Conservation (phyloP, 2,113 vertebrate genomes). For the Marcusenius ussheri region DNA sequence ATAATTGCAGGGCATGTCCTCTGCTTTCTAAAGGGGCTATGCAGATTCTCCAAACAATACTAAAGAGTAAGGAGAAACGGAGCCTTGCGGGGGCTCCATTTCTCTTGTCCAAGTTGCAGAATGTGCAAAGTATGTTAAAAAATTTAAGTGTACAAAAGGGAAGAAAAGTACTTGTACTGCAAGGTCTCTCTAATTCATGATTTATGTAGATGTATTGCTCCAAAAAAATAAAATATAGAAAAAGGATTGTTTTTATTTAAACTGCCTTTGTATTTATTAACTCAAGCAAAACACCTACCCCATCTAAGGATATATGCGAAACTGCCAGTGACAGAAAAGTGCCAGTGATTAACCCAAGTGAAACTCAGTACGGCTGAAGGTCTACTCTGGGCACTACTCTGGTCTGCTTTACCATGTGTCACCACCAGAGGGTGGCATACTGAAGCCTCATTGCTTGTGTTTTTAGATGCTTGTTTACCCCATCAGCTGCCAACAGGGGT, state of each 20-base stretch:
- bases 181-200: slow-evolving; percentile 51
- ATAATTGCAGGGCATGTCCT: slow-evolving; percentile 13
- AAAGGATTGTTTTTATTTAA: slow-evolving; percentile 39
- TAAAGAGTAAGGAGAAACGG: slow-evolving; percentile 24
- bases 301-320: not conserved
- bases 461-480: not conserved
- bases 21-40: slow-evolving; percentile 17
- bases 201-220: slow-evolving; percentile 58
- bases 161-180: slow-evolving; percentile 46
- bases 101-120: slow-evolving; percentile 45
- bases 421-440: not conserved
- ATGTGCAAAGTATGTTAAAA: slow-evolving; percentile 33
- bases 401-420: not conserved
- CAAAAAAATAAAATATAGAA: slow-evolving; percentile 42
- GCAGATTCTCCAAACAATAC: not conserved
- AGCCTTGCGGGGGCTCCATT: slow-evolving; percentile 31
- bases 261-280: slow-evolving; percentile 18
- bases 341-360: not conserved
- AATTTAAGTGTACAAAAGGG: slow-evolving; percentile 37
- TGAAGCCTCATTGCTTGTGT: not conserved
- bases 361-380: not conserved
- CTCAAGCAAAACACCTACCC: not conserved
- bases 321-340: not conserved
- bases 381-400: not conserved
- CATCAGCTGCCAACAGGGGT: not conserved